A percentile compares a stretch with the other conserved stretches of the same genome.
Evolutionary conservation across 2,113 vertebrate genomes (phyloP).

Genomic region (Colaptes auratus): DNA sequence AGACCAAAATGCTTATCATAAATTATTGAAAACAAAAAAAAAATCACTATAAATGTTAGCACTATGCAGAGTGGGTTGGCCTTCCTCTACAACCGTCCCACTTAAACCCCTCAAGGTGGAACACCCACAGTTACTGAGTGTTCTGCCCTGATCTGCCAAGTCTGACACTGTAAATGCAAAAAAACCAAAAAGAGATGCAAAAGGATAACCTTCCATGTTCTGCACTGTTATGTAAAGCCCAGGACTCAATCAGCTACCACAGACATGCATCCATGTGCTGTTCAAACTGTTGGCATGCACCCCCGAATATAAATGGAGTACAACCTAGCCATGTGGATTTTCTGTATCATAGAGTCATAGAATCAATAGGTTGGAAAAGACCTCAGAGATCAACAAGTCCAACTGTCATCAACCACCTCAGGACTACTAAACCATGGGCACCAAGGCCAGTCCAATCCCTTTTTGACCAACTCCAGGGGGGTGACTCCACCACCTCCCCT

Average conservation of each 20-base stretch:
- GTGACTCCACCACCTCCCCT: too few relatives aligned
- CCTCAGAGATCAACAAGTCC: too few relatives aligned
- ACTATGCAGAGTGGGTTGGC: neutral
- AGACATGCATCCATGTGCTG: neutral
- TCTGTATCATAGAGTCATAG: neutral
- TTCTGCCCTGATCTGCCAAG: neutral
- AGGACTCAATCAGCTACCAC: neutral
- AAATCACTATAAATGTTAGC: neutral
- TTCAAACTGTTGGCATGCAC: neutral
- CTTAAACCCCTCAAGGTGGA: neutral
- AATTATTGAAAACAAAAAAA: neutral
- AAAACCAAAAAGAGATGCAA: neutral
- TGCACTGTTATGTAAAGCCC: neutral
- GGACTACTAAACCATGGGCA: too few relatives aligned
- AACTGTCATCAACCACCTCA: too few relatives aligned
- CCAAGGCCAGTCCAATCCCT: too few relatives aligned
- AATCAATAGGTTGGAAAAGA: too few relatives aligned
- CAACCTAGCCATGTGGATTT: neutral
- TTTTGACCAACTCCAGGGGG: too few relatives aligned
- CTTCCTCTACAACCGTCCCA: neutral
- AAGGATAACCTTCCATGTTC: neutral
- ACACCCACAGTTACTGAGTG: slow-evolving; percentile 10
- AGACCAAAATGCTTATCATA: neutral
- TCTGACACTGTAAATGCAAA: neutral
- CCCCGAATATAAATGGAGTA: neutral